These are phyloP conservation scores for Bos taurus DNA, from an alignment of 2,113 vertebrate genomes.

Conservation along the genomic window ARS-UCD2.0 NC_037332.1:104414501-104415000, in stretches of 20 bases:
- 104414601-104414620: neutral
- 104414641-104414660: constrained; percentile 8
- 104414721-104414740: neutral
- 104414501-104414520: neutral
- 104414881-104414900: neutral
- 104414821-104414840: neutral
- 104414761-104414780: neutral
- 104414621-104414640: neutral
- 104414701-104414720: neutral
- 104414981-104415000: fast-evolving
- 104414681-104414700: neutral
- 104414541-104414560: neutral
- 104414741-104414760: neutral
- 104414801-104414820: neutral
- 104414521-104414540: neutral
- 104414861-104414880: neutral
- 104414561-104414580: neutral
- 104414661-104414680: neutral
- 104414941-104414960: neutral
- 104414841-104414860: neutral
- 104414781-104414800: neutral
- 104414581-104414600: neutral
- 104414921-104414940: neutral
- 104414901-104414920: neutral
- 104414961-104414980: neutral